Conservation (phyloP, 2,797 vertebrate species). For the Sitta carolinensis region DNA sequence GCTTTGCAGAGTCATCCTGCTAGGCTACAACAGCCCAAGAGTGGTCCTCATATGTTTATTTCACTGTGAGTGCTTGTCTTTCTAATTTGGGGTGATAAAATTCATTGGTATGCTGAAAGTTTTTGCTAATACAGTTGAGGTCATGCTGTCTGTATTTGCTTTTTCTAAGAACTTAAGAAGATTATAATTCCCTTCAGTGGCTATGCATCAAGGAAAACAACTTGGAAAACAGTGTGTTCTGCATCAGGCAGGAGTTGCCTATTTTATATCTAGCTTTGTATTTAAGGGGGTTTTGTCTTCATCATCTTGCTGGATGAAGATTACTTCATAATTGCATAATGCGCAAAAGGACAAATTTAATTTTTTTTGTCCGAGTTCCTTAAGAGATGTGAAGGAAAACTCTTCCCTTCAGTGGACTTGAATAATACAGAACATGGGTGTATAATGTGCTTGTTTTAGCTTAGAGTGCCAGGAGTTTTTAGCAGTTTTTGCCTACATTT, state of each 20-base stretch:
- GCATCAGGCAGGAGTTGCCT: not conserved
- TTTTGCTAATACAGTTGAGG: not conserved
- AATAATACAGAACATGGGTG: not conserved
- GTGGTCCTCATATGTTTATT: not conserved
- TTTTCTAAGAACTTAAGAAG: conserved; percentile 41
- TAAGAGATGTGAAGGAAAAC: not conserved
- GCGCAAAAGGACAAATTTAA: not conserved
- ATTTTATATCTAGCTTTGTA: not conserved
- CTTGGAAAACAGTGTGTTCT: not conserved
- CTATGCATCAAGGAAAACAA: not conserved
- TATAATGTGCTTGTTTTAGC: not conserved
- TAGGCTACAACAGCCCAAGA: not conserved
- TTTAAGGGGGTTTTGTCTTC: not conserved
- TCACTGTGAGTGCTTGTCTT: not conserved
- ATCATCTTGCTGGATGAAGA: not conserved
- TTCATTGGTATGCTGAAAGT: not conserved
- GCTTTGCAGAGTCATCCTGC: not conserved
- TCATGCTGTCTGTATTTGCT: conserved; percentile 1
- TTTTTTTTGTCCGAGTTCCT: not conserved
- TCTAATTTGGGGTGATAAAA: not conserved
- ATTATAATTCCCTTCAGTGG: not conserved
- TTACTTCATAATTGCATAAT: not conserved
- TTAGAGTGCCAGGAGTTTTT: not conserved
- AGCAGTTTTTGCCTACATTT: not conserved
- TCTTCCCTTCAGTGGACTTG: not conserved